Conservation (phyloP, 2,888 invertebrate genomes). For the Thera britannica region DNA sequence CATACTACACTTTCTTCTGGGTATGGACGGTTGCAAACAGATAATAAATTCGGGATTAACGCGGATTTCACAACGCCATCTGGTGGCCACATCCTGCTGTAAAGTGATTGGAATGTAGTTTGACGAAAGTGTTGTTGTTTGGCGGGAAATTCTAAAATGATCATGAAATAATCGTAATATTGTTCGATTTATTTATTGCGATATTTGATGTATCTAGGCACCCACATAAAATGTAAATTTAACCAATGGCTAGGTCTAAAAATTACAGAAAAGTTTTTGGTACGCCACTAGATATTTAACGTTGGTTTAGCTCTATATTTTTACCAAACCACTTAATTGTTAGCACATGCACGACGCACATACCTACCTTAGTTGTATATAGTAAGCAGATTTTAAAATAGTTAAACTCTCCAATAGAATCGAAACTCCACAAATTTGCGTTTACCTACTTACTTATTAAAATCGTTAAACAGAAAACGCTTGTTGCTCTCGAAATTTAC, state of each 20-base stretch:
- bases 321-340: neutral
- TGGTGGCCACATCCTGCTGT: constrained; percentile 60
- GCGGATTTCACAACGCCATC: constrained; percentile 68
- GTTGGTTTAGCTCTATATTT: neutral
- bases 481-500: too few relatives aligned
- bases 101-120: constrained; percentile 65
- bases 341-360: neutral
- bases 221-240: too few relatives aligned
- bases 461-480: neutral
- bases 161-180: neutral
- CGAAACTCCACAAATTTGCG: neutral
- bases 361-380: neutral
- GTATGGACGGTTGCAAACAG: constrained; percentile 68
- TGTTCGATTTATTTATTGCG: too few relatives aligned
- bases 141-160: neutral
- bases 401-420: neutral
- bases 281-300: neutral
- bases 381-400: neutral
- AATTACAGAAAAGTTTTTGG: neutral
- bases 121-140: constrained; percentile 45
- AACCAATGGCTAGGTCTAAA: neutral
- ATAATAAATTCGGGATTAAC: constrained; percentile 78
- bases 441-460: too few relatives aligned
- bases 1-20: neutral
- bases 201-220: neutral